A percentile compares a stretch with the other conserved stretches of the same genome.
Conservation (phyloP, 1,140 invertebrate species). For the Pissodes strobi region DNA sequence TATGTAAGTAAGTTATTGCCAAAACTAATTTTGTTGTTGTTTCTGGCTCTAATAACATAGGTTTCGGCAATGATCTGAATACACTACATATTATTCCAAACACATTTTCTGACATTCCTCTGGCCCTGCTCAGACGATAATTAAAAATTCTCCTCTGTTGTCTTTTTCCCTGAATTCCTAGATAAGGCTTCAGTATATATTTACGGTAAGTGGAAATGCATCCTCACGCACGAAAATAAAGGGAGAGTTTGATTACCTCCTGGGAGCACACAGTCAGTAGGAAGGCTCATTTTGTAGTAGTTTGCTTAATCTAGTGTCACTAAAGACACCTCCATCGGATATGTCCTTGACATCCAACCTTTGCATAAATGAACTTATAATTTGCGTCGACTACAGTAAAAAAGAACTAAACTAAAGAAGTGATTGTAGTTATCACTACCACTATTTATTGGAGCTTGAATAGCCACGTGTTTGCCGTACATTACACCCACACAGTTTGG, state of each 20-base stretch:
- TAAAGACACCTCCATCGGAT: not conserved
- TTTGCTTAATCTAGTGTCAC: not conserved
- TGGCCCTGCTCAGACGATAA: too few species aligned
- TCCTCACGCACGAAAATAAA: not conserved
- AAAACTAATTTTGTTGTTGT: not conserved
- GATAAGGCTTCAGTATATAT: not conserved
- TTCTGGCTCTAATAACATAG: not conserved
- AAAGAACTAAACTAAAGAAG: not conserved
- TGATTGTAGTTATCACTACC: not conserved
- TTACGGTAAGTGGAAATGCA: not conserved
- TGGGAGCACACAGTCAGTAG: not conserved
- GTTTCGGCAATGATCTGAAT: not conserved
- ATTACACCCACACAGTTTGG: too few species aligned
- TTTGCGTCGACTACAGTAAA: too few species aligned
- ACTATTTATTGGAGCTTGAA: not conserved
- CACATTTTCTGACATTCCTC: not conserved
- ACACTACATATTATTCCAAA: too few species aligned
- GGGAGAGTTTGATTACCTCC: not conserved
- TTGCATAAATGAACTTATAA: too few species aligned
- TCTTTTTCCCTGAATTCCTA: not conserved
- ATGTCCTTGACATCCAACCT: not conserved
- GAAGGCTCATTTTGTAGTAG: not conserved
- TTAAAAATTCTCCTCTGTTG: not conserved
- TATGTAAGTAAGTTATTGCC: not conserved
- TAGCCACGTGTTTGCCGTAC: not conserved